A percentile compares a stretch with the other conserved stretches of the same genome.
These are phyloP conservation scores for Drosophila nigrodunni DNA, from an alignment of 1,140 invertebrate genomes.

Conservation along the genomic window DNA sequence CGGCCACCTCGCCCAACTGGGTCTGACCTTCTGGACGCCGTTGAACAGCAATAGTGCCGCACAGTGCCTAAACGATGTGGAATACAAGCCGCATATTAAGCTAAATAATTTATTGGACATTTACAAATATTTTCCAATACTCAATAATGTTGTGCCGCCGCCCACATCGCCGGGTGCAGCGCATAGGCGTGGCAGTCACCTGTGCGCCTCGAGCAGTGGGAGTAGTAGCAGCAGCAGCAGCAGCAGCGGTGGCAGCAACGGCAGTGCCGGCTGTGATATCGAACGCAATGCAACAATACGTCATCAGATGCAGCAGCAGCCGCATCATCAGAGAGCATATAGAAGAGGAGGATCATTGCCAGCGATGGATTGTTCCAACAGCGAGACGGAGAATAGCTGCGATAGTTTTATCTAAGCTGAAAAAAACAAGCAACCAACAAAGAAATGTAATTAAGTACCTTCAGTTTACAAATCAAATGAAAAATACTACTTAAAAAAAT, in stretches of 20 bases:
- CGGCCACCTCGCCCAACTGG: slow-evolving; percentile 90
- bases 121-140: slow-evolving; percentile 76
- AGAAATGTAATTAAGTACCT: slow-evolving; percentile 69
- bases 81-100: slow-evolving; percentile 69
- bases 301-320: slow-evolving; percentile 14
- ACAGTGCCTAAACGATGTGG: slow-evolving; percentile 63
- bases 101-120: slow-evolving; percentile 75
- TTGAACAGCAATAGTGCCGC: slow-evolving; percentile 73
- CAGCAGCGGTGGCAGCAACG: background rate
- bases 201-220: slow-evolving; percentile 33
- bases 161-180: slow-evolving; percentile 20
- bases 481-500: slow-evolving; percentile 9
- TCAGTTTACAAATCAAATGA: slow-evolving; percentile 71
- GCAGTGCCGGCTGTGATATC: background rate
- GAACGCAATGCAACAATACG: background rate
- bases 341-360: slow-evolving; percentile 74
- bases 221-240: background rate
- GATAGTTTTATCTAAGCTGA: slow-evolving; percentile 70
- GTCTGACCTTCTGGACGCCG: slow-evolving; percentile 92
- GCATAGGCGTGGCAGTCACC: slow-evolving; percentile 65
- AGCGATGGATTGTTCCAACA: slow-evolving; percentile 77
- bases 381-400: slow-evolving; percentile 81
- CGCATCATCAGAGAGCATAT: slow-evolving; percentile 33
- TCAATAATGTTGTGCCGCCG: slow-evolving; percentile 40
- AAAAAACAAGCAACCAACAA: background rate